phyloP scores from a whole-genome alignment of 2,113 vertebrate genomes.

The Lathamus discolor region DNA sequence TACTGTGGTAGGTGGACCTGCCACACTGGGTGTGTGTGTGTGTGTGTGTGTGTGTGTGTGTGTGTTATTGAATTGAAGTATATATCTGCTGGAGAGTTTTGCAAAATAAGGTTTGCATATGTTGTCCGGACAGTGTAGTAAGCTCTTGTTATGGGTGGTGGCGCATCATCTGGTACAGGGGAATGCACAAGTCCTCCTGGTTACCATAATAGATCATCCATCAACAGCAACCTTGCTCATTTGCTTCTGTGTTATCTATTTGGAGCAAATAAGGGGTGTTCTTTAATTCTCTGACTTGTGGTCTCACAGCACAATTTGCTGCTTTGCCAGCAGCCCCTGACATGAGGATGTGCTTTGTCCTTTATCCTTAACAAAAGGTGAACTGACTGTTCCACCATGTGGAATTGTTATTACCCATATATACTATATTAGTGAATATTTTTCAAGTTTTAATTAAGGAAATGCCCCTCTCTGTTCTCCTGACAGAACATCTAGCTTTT shows the following conservation, averaged over 20 bases:
- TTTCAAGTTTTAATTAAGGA: conserved; percentile 19
- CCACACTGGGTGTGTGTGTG: not conserved
- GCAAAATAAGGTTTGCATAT: not conserved
- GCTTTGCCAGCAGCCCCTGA: not conserved
- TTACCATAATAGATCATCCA: not conserved
- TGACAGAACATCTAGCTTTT: not conserved
- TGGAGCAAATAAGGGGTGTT: not conserved
- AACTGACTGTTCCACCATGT: not conserved
- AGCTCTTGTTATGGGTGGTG: not conserved
- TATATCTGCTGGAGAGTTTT: not conserved
- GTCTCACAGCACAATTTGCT: not conserved
- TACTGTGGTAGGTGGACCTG: not conserved
- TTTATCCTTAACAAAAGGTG: not conserved
- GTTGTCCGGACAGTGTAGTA: not conserved
- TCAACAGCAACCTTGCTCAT: not conserved
- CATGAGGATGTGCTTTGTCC: not conserved
- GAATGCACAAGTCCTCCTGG: not conserved
- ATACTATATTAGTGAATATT: not conserved
- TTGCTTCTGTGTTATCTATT: not conserved
- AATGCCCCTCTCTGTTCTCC: not conserved
- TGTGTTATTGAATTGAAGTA: not conserved
- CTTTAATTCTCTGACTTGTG: not conserved
- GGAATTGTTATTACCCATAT: not conserved
- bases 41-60: too few relatives aligned
- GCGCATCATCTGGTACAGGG: not conserved